Evolutionary conservation across 2,113 vertebrate species (phyloP), one percentile per base, ranked within the genome.

Genomic region (Sarotherodon lohbergeri): DNA sequence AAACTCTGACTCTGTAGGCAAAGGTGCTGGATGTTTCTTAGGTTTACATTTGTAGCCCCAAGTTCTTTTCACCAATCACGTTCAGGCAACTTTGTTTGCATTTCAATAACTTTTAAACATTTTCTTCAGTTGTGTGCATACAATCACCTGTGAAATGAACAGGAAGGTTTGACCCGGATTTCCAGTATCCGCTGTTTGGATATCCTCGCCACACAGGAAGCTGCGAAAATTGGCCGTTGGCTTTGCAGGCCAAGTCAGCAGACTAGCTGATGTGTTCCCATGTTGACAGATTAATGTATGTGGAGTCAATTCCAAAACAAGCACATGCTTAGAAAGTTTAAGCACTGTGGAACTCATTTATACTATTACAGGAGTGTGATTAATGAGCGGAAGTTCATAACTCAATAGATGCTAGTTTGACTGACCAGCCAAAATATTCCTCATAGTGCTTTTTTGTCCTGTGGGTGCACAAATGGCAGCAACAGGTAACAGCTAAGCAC

Each of bases 401-500:
- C 22, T 50, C 16, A 14, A 34, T 52, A 73, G 13, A 43, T 48
- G 10, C 24, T 48, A 46, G 41, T 27, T 16, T 52, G 46, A 52
- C 7, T 83, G 52, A 54, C 9, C 27, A 9, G 36, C 16, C 27
- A 12, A 61, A 52, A 14, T 29, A 41, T 68, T 71, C 19, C 52
- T 50, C 12, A 2, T 50, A 19, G 41, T 9, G 11, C 66, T 50
- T 36, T 68, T 59, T 7, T 32, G 22, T 22, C 48, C 46, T 13
- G 13, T 55, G 2, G 36, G 11, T 66, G 61, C 43, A 78, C 71
- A 81, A 81, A 88, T 59, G 17, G 71, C 56, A 63, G 81, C 84
- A 68, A 86, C 91, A 90, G 85, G 85, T 93, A 85, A 27, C 43
- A 50, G 36, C 82, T 55, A 48, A 89, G 71, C 56, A 43, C 83